Evolutionary conservation across 2,113 vertebrate species (phyloP).

Genomic region (Sisor rabdophorus): DNA sequence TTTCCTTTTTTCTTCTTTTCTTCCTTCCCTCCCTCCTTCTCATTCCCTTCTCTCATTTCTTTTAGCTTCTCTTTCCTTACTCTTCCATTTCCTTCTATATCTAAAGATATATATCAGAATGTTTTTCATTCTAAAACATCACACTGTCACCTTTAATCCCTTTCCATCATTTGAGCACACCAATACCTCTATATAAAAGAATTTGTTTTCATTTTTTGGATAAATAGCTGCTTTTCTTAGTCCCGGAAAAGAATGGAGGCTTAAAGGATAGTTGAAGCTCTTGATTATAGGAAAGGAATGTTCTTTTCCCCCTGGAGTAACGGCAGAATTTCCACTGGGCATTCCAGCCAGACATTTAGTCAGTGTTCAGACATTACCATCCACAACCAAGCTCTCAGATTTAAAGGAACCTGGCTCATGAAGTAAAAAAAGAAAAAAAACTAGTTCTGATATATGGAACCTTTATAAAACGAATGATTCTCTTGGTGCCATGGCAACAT

Average conservation of each 20-base stretch:
- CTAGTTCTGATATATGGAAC: not conserved
- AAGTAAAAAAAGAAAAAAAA: not conserved
- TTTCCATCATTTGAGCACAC: not conserved
- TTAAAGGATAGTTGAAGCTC: constrained; percentile 26
- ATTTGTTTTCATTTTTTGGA: not conserved
- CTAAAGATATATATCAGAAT: not conserved
- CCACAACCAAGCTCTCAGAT: not conserved
- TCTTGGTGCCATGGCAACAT: constrained; percentile 26
- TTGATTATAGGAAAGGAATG: constrained; percentile 44
- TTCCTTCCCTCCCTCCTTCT: too few species aligned
- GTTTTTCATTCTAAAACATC: not conserved
- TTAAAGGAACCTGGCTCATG: constrained; percentile 15
- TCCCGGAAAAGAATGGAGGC: not conserved
- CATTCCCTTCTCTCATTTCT: too few species aligned
- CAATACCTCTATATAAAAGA: not conserved
- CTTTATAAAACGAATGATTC: not conserved
- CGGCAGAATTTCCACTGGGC: constrained; percentile 42
- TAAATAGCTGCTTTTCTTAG: not conserved
- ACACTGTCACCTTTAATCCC: not conserved
- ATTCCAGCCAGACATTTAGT: constrained; percentile 38
- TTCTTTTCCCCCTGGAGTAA: constrained; percentile 17
- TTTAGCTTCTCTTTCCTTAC: too few species aligned
- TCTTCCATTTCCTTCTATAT: too few species aligned
- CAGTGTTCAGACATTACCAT: constrained; percentile 26
- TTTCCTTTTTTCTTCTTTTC: too few species aligned